Evolutionary conservation across 2,797 vertebrate genomes (phyloP).

Genomic region (Hippocampus kuda): DNA sequence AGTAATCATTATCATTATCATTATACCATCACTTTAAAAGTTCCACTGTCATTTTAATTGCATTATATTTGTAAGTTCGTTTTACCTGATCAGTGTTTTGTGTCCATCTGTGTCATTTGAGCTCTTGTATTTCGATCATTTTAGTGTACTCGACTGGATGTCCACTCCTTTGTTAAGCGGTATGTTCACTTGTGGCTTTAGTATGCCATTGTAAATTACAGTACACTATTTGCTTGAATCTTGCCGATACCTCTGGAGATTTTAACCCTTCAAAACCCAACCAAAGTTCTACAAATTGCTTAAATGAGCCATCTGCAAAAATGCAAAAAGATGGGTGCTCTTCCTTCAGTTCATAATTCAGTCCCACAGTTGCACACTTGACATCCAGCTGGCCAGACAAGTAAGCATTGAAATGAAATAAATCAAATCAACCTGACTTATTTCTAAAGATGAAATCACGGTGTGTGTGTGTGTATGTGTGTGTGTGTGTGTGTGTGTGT

Average conservation of each 20-base stretch:
- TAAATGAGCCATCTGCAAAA: neutral
- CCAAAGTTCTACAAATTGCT: constrained; percentile 1
- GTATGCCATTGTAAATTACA: no score
- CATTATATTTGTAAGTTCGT: no score
- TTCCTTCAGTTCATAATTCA: neutral
- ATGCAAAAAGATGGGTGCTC: neutral
- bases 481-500: constrained; percentile 23
- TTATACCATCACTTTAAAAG: neutral
- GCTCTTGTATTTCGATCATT: neutral
- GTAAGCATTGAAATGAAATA: constrained; percentile 22
- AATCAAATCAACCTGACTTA: constrained; percentile 18
- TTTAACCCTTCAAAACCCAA: neutral
- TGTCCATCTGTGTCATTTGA: neutral
- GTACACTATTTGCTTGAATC: neutral
- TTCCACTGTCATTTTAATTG: neutral
- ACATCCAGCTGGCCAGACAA: constrained; percentile 14
- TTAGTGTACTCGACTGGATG: no score
- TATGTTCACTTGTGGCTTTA: neutral
- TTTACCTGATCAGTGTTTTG: neutral
- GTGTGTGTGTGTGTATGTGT: constrained; percentile 18
- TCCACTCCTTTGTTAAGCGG: no score
- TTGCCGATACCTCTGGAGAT: neutral
- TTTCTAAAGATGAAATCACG: constrained; percentile 22
- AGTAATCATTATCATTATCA: neutral
- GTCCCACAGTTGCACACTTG: neutral